Percentiles rank a stretch among this genome's conserved stretches.
phyloP scores from a whole-genome alignment of 1,140 invertebrate genomes.

The Andricus grossulariae region DNA sequence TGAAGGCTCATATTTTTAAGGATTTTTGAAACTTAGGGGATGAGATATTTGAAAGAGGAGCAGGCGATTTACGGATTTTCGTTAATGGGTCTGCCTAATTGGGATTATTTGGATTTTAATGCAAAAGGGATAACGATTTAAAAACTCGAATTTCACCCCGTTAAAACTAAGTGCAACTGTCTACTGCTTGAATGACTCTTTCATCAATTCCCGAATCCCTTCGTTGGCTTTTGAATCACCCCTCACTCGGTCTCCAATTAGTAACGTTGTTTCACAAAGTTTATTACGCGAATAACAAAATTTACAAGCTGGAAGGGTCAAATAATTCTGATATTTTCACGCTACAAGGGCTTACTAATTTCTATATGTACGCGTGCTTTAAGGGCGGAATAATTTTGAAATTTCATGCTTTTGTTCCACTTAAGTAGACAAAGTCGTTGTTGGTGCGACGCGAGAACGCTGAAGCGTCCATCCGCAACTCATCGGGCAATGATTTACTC shows the following conservation, averaged over 20 bases:
- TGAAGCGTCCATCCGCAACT: conserved; percentile 16
- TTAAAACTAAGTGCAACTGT: conserved; percentile 6
- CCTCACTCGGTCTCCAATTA: conserved; percentile 32
- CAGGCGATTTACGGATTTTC: not conserved
- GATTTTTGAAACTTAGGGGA: not conserved
- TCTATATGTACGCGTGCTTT: conserved; percentile 7
- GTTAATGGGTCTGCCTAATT: conserved; percentile 30
- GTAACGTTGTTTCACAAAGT: conserved; percentile 30
- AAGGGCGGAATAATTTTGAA: conserved; percentile 23
- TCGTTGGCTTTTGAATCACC: conserved; percentile 11
- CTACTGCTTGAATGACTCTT: conserved; percentile 14
- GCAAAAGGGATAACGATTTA: not conserved
- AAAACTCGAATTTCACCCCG: conserved; percentile 28
- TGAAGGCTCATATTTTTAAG: not conserved
- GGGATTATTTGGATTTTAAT: conserved; percentile 13
- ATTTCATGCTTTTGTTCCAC: not conserved
- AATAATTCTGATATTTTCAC: conserved; percentile 23
- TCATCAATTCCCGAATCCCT: conserved; percentile 1
- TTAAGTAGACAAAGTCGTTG: conserved; percentile 12
- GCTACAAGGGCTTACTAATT: not conserved
- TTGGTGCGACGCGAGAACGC: conserved; percentile 1
- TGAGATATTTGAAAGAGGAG: not conserved
- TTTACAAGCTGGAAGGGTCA: not conserved
- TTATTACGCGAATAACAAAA: conserved; percentile 37
- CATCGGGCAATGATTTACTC: conserved; percentile 25